A percentile compares a stretch with the other conserved stretches of the same genome.
Evolutionary conservation across 35 echinoderm and acorn worm species (phyloP).

Genomic region (Strongylocentrotus purpuratus): DNA sequence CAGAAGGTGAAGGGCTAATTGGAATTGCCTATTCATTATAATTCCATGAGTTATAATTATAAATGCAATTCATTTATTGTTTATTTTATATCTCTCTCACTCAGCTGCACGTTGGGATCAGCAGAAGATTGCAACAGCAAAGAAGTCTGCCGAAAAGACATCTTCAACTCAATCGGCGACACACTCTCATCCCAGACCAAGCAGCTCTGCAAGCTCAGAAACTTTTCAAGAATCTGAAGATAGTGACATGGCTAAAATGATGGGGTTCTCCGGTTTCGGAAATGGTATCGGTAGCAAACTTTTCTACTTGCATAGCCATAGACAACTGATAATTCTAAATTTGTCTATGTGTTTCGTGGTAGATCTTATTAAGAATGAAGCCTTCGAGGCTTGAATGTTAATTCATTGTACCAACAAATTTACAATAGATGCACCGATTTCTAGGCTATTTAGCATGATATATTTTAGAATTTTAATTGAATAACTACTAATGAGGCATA

Average conservation of each 20-base stretch:
- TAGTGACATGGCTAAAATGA: conserved; percentile 70
- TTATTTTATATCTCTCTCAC: neutral
- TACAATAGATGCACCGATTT: too few species aligned
- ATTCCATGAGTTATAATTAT: too few species aligned
- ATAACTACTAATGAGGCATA: neutral
- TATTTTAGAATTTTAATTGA: too few species aligned
- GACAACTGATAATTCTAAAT: too few species aligned
- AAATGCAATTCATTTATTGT: neutral
- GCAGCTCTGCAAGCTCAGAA: neutral
- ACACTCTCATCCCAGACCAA: neutral
- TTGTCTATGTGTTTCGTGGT: too few species aligned
- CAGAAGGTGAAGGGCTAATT: too few species aligned
- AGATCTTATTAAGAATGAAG: too few species aligned
- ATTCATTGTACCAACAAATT: too few species aligned
- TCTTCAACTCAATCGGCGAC: neutral
- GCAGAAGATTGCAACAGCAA: neutral
- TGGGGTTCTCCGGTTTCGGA: conserved; percentile 91
- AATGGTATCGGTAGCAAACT: neutral
- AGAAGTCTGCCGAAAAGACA: neutral
- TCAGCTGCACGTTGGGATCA: neutral
- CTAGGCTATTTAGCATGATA: neutral
- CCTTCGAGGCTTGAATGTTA: too few species aligned
- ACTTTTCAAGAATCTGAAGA: neutral
- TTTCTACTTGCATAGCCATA: neutral
- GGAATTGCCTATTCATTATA: too few species aligned